Percentiles rank a stretch among this genome's conserved stretches.
phyloP scores from a whole-genome alignment of 2,113 vertebrate species.

The Takifugu bimaculatus region DNA sequence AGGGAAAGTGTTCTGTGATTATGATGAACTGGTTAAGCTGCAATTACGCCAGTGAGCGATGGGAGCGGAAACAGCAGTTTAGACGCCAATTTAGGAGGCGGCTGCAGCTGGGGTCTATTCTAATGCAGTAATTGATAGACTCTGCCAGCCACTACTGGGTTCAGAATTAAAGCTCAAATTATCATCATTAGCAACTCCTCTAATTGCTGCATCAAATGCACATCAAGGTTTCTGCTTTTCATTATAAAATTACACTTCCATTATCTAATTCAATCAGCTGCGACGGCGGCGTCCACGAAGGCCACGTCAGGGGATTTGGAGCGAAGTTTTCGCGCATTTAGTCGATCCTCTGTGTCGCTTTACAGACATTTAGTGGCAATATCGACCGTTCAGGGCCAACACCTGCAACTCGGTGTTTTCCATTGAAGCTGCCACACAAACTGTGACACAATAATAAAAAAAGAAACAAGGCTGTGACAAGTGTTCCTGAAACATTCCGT shows the following conservation, averaged over 20 bases:
- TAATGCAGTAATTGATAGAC: conserved; percentile 90
- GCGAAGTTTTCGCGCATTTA: conserved; percentile 1
- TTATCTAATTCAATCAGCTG: conserved; percentile 68
- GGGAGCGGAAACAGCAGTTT: conserved; percentile 84
- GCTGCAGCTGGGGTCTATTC: conserved; percentile 82
- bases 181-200: conserved; percentile 74
- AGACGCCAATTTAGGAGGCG: conserved; percentile 82
- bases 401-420: too few relatives aligned
- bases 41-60: conserved; percentile 83
- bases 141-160: conserved; percentile 86
- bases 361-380: conserved; percentile 1
- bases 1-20: conserved; percentile 63
- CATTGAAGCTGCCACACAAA: too few relatives aligned
- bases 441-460: too few relatives aligned
- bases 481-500: neutral
- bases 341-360: neutral
- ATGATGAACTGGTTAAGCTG: conserved; percentile 74
- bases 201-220: conserved; percentile 74
- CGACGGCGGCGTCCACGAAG: conserved; percentile 14
- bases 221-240: conserved; percentile 70
- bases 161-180: conserved; percentile 90
- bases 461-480: too few relatives aligned
- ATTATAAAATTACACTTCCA: conserved; percentile 67
- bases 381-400: too few relatives aligned
- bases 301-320: conserved; percentile 17